phyloP scores from a whole-genome alignment of 1,140 invertebrate genomes.

The Ips typographus region DNA sequence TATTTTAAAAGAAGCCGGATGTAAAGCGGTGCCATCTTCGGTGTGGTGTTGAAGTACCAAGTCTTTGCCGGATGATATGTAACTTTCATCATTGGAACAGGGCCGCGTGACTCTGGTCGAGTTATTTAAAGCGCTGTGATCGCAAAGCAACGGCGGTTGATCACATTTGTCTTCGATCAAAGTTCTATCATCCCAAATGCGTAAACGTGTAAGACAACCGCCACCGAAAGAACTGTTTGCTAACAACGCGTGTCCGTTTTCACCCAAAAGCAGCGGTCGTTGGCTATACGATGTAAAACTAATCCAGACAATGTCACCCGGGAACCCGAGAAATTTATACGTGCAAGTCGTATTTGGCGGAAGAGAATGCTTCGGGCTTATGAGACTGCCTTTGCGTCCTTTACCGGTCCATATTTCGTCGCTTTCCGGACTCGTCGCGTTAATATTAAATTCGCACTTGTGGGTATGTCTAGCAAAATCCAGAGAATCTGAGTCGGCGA shows the following conservation, averaged over 20 bases:
- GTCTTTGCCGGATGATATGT: constrained; percentile 67
- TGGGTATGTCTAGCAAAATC: constrained; percentile 64
- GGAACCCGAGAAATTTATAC: constrained; percentile 77
- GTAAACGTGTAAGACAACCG: constrained; percentile 61
- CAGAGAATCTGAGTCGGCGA: constrained; percentile 77
- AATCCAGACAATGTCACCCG: constrained; percentile 80
- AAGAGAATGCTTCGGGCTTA: constrained; percentile 79
- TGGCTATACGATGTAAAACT: constrained; percentile 83
- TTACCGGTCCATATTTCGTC: constrained; percentile 54
- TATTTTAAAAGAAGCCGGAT: constrained; percentile 65
- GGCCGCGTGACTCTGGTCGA: constrained; percentile 72
- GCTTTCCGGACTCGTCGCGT: constrained; percentile 63
- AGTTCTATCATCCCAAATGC: constrained; percentile 62
- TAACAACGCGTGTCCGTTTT: constrained; percentile 46
- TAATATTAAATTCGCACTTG: constrained; percentile 71
- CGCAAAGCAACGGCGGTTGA: constrained; percentile 74
- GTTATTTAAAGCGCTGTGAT: constrained; percentile 76
- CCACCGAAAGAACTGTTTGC: constrained; percentile 45
- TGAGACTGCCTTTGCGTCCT: constrained; percentile 64
- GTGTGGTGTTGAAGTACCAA: constrained; percentile 57
- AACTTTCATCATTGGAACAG: constrained; percentile 74
- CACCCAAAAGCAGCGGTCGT: constrained; percentile 61
- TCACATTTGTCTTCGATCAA: constrained; percentile 64
- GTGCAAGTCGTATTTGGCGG: constrained; percentile 83
- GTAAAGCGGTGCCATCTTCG: constrained; percentile 65